These are phyloP conservation scores for Halcyon leucocephala DNA, from an alignment of 2,797 vertebrate species.

Conservation along the genomic window DNA sequence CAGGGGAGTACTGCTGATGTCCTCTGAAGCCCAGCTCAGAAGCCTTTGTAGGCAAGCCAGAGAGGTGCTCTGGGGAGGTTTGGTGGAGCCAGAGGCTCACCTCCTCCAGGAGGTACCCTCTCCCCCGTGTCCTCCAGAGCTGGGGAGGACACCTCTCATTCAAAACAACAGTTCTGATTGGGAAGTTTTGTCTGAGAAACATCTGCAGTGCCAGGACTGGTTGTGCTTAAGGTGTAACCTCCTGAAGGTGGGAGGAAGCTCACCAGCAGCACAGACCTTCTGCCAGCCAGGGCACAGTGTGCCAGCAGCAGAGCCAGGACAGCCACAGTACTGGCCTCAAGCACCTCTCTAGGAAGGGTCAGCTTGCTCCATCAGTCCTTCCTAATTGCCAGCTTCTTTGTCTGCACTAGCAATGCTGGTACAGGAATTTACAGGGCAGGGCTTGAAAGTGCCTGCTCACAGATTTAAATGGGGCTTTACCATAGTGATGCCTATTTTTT, in stretches of 20 bases:
- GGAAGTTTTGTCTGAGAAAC: not conserved
- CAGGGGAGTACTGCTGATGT: not conserved
- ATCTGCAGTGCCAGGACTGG: rapidly evolving
- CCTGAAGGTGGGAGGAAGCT: not conserved
- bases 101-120: not conserved
- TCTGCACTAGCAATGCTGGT: rapidly evolving
- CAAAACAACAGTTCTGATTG: rapidly evolving
- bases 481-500: not conserved
- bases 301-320: not conserved
- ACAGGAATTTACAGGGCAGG: not conserved
- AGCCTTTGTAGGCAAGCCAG: not conserved
- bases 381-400: not conserved
- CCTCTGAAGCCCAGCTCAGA: not conserved
- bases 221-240: not conserved
- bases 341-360: not conserved
- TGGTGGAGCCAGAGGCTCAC: not conserved
- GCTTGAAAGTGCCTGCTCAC: not conserved
- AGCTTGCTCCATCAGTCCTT: not conserved
- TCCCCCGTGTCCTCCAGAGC: rapidly evolving
- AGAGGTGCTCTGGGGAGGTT: not conserved
- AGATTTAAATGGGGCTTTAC: not conserved
- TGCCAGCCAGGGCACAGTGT: not conserved
- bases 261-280: not conserved
- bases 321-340: not conserved
- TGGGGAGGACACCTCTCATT: not conserved